These are phyloP conservation scores for Hemaris fuciformis DNA, from an alignment of 2,888 invertebrate genomes.

Conservation along the genomic window DNA sequence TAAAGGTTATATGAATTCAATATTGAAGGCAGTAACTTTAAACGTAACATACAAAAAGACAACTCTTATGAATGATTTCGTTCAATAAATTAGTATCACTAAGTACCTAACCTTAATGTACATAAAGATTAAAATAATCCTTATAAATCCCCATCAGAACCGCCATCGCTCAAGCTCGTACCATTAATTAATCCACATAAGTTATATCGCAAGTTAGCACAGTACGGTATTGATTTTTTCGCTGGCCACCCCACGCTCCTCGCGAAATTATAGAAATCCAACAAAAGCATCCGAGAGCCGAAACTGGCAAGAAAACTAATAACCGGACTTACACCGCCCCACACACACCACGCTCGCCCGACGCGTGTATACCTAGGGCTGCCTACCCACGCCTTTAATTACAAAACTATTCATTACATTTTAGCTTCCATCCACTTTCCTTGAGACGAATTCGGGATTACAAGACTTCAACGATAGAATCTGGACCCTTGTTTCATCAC, in stretches of 20 bases:
- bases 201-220: conserved; percentile 6
- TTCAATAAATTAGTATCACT: background rate
- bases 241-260: conserved; percentile 30
- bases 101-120: background rate
- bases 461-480: too few relatives aligned
- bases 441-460: too few relatives aligned
- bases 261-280: conserved; percentile 81
- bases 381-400: conserved; percentile 3
- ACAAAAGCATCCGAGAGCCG: conserved; percentile 73
- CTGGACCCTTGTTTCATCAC: too few relatives aligned
- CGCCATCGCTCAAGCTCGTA: background rate
- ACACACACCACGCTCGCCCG: conserved; percentile 37
- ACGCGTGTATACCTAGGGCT: conserved; percentile 24
- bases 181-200: conserved; percentile 12
- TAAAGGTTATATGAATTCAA: too few relatives aligned
- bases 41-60: too few relatives aligned
- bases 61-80: too few relatives aligned
- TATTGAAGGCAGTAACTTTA: too few relatives aligned
- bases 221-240: conserved; percentile 52
- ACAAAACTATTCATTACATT: background rate
- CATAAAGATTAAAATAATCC: background rate
- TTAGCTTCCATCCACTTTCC: background rate
- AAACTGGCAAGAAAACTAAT: conserved; percentile 80
- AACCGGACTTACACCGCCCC: conserved; percentile 71
- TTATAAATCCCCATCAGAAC: background rate